Evolutionary conservation across 2,797 vertebrate genomes (phyloP), one percentile per base, ranked within the genome.

Genomic region (Phylloscopus collybita): DNA sequence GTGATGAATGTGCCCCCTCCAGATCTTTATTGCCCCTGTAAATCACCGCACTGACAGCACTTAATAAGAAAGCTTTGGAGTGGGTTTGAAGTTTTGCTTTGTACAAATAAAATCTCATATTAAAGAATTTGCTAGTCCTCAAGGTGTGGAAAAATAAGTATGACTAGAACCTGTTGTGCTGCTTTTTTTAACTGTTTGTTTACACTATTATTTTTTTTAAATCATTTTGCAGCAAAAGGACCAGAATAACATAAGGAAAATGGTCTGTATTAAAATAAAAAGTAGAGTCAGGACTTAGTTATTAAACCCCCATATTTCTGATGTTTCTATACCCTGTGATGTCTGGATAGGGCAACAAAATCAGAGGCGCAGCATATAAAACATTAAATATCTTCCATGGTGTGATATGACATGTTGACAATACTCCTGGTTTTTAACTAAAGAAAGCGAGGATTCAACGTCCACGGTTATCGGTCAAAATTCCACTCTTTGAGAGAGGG

Each of bases 11-110:
- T 97, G 96, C 96, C 97, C 97, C 98, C 97, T 98, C 98, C 92
- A 98, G 98, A 98, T 98, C 97, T 98, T 98, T 98, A 98, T 98
- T 98, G 98, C 98, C 97, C 97, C 97, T 98, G 98, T 98, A 98
- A 98, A 98, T 98, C 98, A 98, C 97, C 71, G 88, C 95, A 97
- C 97, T 98, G 98, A 98, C 98, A 98, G 98, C 98, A 98, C 97
- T 98, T 98, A 98, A 98, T 98, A 98, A 98, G 98, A 98, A 98
- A 98, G 98, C 98, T 98, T 98, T 97, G 98, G 97, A 98, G 97
- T 98, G 97, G 98, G 98, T 98, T 98, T 98, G 98, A 98, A 98
- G 98, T 98, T 98, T 98, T 97, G 97, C 98, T 98, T 98, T 97
- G 97, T 98, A 98, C 98, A 98, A 98, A 98, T 98, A 98, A 98